Base-by-base conservation (phyloP, 2,888 invertebrate genomes). In the Timandra comae region DNA sequence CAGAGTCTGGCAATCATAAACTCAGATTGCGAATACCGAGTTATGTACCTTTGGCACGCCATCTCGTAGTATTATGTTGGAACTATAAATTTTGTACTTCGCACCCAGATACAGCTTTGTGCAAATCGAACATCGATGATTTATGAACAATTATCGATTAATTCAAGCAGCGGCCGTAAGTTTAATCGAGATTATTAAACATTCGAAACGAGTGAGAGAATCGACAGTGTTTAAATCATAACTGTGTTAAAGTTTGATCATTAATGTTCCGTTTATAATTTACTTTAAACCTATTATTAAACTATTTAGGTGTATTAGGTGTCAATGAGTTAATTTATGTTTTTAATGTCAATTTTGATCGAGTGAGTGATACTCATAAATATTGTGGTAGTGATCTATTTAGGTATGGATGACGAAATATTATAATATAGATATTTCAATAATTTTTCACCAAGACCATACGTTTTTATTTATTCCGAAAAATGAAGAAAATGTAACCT, bases 141-240 rank as follows among this genome's bases (percentile, higher is more conserved):
- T 84, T 85, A 85, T 82, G 72, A 73, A 79, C 84, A 82, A 84
- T 85, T 85, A 85, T 75, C 85, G 85, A 84, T 85, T 84, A 85
- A 85, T 85, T 82, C 85, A 85, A 84, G 84, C 84, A 81, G 84
- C 82, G 72, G 58, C 76, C 77, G 80, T 81, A 80, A 79, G 68
- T 84, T 80, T 77, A 74, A 75, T 73, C 76, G 71, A 69, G 66
- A 77, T 79, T 80, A 79, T 74, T 76, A 72, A 79, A 63, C 68
- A 67, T 58, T 54, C 52, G 59, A 53, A 56, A 59, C 63, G 59
- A 67, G 62, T 68, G 68, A 54, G 57, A 47, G 57, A 59, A 58
- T 50, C 56, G 69, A 65, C 64, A 56, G 63, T 45, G 43, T 40
- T 56, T 76, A 75, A 75, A 77, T 78, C 72, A 70, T 56, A 46